Evolutionary conservation across 2,113 vertebrate species (phyloP), one percentile per base, ranked within the genome.

Genomic region (Neolamprologus brichardi): DNA sequence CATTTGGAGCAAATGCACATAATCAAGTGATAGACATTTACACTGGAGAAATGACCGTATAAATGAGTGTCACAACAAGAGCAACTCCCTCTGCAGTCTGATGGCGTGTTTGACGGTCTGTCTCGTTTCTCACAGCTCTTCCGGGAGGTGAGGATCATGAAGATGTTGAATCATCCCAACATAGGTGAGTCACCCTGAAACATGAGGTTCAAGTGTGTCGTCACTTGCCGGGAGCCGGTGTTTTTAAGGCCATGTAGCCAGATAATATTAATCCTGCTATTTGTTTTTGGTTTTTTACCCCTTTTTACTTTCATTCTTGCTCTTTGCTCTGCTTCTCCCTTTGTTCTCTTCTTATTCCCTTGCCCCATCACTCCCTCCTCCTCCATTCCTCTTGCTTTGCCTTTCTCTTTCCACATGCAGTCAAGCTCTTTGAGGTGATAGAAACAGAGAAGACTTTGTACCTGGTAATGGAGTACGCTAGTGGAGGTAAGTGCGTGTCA

Each of bases 361-460:
- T 41, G 14, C 32, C 51, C 28, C 9, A 5, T 80, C 6, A 30
- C 20, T 52, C 39, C 13, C 10, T 18, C n/a, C 80, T 30, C 17
- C 11, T 46, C 18, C 30, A 67, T 37, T 46, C 51, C 30, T 8
- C 32, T 34, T 13, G 44, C 52, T 39, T 62, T 83, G 15, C 28
- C 11, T 64, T 53, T 75, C 67, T 84, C 34, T 90, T 84, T 62
- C 41, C 54, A 58, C 91, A 91, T 87, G 30, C 91, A 99, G 98
- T 99, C 93, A 99, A 99, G 92, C 97, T 99, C 91, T 99, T 98
- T 84, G 98, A 99, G 95, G 98, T 99, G 93, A 98, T 99, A 2
- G 98, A 99, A 94, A 99, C 98, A 1, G 98, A 98, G 92, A 98
- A 98, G 96, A 98, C 98, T 0, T 96, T 98, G 86, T 99, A 99